These are phyloP conservation scores for Sinocyclocheilus anshuiensis DNA, from an alignment of 2,113 vertebrate species.

Conservation along the genomic window DNA sequence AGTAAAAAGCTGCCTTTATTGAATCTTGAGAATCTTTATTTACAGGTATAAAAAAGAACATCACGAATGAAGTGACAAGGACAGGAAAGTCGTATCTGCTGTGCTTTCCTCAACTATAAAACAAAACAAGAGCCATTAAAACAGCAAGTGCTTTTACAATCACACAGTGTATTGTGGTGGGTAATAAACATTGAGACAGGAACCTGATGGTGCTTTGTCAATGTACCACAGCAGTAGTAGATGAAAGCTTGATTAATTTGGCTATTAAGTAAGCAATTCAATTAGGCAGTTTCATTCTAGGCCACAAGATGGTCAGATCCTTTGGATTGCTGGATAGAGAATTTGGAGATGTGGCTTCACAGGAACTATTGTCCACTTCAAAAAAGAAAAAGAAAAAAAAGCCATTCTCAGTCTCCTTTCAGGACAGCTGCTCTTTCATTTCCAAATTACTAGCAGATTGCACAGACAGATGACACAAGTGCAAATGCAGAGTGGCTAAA, in stretches of 20 bases:
- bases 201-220: constrained; percentile 15
- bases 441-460: no score
- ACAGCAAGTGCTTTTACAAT: constrained; percentile 32
- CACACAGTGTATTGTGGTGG: background rate
- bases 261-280: no score
- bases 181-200: constrained; percentile 33
- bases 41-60: constrained; percentile 2
- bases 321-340: no score
- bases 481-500: constrained; percentile 52
- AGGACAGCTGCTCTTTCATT: no score
- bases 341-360: no score
- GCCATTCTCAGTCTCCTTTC: no score
- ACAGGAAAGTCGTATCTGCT: background rate
- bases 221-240: background rate
- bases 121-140: constrained; percentile 31
- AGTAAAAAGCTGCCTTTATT: background rate
- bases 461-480: constrained; percentile 56
- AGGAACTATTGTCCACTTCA: no score
- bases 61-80: constrained; percentile 15
- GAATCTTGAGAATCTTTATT: constrained; percentile 15
- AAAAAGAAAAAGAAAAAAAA: no score
- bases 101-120: constrained; percentile 20
- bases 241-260: constrained; percentile 18
- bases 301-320: no score
- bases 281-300: no score